phyloP scores from a whole-genome alignment of 1,140 invertebrate genomes.

The Lepidurus arcticus region DNA sequence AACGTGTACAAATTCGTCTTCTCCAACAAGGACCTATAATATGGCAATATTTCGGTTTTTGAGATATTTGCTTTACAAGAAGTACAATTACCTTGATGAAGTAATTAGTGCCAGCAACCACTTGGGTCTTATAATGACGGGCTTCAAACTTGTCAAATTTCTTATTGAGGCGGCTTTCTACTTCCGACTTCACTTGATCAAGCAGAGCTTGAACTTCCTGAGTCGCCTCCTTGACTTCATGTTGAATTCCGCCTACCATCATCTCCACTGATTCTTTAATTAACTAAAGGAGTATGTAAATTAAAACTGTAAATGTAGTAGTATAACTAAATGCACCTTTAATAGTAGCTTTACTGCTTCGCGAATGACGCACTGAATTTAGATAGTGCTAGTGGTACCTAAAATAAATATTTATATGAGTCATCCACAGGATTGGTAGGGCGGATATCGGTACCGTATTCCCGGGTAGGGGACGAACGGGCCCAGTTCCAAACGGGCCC shows the following conservation, averaged over 20 bases:
- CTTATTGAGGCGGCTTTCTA: slow-evolving; percentile 26
- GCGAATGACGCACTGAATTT: no score
- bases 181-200: slow-evolving; percentile 28
- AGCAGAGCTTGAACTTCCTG: slow-evolving; percentile 28
- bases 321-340: no score
- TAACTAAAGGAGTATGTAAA: no score
- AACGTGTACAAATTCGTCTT: slow-evolving; percentile 27
- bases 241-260: slow-evolving; percentile 27
- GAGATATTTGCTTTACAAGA: background rate
- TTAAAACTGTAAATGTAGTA: no score
- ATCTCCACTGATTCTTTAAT: background rate
- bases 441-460: no score
- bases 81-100: slow-evolving; percentile 25
- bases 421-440: no score
- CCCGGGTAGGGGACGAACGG: no score
- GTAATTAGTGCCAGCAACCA: slow-evolving; percentile 31
- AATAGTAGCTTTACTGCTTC: no score
- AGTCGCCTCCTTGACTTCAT: slow-evolving; percentile 22
- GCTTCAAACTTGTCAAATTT: slow-evolving; percentile 29
- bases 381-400: no score
- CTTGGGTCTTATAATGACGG: slow-evolving; percentile 27
- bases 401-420: no score
- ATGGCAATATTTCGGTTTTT: background rate
- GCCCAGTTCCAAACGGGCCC: no score
- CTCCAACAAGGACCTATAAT: slow-evolving; percentile 24